phyloP scores from a whole-genome alignment of 2,888 invertebrate species.

The Nymphalis polychloros region DNA sequence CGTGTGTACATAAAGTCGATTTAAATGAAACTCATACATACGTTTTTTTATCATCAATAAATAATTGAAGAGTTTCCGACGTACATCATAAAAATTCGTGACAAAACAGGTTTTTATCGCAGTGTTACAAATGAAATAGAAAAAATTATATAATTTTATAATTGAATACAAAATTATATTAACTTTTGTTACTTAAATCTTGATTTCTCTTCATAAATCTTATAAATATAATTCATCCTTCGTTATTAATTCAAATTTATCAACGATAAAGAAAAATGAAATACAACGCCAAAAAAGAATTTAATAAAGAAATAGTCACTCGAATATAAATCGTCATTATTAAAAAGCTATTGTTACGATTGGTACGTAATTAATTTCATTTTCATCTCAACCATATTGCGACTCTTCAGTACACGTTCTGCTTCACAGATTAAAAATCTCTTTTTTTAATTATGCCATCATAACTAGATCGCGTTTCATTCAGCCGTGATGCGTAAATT shows the following conservation, averaged over 20 bases:
- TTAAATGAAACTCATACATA: too few relatives aligned
- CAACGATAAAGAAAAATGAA: not conserved
- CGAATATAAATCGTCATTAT: conserved; percentile 15
- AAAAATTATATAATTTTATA: too few relatives aligned
- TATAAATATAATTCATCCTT: not conserved
- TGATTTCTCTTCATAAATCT: not conserved
- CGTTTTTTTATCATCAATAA: too few relatives aligned
- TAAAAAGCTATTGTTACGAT: conserved; percentile 17
- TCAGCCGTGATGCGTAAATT: conserved; percentile 30
- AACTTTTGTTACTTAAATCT: not conserved
- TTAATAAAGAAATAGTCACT: conserved; percentile 14
- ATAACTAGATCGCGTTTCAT: conserved; percentile 33
- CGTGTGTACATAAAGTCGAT: too few relatives aligned
- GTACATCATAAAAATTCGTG: too few relatives aligned
- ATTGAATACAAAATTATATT: not conserved
- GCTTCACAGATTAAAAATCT: conserved; percentile 13
- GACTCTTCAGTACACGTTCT: conserved; percentile 5
- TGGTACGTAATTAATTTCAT: conserved; percentile 17
- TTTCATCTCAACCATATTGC: conserved; percentile 21
- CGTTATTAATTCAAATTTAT: not conserved
- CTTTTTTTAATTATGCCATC: conserved; percentile 25
- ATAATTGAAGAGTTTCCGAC: too few relatives aligned
- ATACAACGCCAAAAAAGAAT: not conserved
- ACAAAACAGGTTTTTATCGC: too few relatives aligned
- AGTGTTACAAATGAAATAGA: not conserved